phyloP scores from a whole-genome alignment of 2,797 vertebrate genomes.

The Cossypha caffra region DNA sequence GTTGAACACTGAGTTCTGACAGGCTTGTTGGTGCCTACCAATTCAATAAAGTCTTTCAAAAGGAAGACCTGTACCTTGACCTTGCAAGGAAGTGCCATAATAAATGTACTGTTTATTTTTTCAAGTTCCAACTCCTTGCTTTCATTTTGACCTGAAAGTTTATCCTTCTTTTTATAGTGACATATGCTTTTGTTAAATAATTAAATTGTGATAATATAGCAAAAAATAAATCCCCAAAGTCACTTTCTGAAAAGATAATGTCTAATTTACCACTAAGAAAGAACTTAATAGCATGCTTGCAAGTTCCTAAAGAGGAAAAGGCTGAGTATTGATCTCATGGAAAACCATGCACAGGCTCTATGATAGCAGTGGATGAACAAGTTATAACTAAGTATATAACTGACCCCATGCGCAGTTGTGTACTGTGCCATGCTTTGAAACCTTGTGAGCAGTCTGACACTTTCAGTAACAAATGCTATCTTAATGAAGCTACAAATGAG shows the following conservation, averaged over 20 bases:
- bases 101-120: not conserved
- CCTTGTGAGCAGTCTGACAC: fast-evolving
- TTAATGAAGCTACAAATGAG: not conserved
- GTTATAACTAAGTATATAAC: not conserved
- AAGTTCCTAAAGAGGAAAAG: not conserved
- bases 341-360: not conserved
- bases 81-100: not conserved
- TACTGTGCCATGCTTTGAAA: not conserved
- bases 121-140: not conserved
- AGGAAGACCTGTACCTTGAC: not conserved
- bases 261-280: not conserved
- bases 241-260: not conserved
- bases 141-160: not conserved
- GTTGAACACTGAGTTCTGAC: not conserved
- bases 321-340: not conserved
- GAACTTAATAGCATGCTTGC: not conserved
- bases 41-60: not conserved
- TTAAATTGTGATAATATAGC: not conserved
- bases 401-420: not conserved
- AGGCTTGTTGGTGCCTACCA: not conserved
- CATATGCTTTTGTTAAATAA: not conserved
- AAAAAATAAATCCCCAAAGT: not conserved
- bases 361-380: not conserved
- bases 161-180: not conserved
- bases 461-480: not conserved